Percentiles rank a stretch among this genome's conserved stretches.
phyloP scores from a whole-genome alignment of 2,113 vertebrate species.

The Charina bottae region DNA sequence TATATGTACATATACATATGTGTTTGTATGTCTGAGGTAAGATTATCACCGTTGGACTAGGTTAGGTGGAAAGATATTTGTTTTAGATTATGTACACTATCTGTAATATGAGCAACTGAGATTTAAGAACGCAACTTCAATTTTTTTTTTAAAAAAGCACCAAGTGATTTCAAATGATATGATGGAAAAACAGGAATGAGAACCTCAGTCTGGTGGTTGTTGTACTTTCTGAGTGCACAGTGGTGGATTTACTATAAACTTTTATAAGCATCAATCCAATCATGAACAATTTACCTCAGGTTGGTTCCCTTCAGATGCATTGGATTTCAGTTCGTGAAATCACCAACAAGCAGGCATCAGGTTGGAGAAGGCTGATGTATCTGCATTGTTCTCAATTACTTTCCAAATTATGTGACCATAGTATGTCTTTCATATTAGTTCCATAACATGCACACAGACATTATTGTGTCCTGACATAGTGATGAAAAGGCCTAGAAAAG shows the following conservation, averaged over 20 bases:
- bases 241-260: neutral
- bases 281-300: neutral
- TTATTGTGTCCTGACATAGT: neutral
- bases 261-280: neutral
- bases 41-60: neutral
- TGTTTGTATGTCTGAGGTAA: constrained; percentile 13
- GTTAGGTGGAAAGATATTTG: constrained; percentile 17
- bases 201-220: neutral
- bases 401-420: neutral
- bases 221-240: neutral
- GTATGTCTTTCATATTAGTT: neutral
- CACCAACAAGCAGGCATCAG: neutral
- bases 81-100: neutral
- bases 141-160: constrained; percentile 4
- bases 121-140: constrained; percentile 32
- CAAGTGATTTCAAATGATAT: neutral
- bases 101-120: constrained; percentile 11
- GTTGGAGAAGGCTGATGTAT: neutral
- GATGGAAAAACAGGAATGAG: neutral
- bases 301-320: neutral
- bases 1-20: neutral
- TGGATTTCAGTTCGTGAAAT: neutral
- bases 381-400: neutral
- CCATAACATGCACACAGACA: neutral
- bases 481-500: neutral